Evolutionary conservation across 2,113 vertebrate genomes (phyloP).

Genomic region (Melanotaenia duboulayi): DNA sequence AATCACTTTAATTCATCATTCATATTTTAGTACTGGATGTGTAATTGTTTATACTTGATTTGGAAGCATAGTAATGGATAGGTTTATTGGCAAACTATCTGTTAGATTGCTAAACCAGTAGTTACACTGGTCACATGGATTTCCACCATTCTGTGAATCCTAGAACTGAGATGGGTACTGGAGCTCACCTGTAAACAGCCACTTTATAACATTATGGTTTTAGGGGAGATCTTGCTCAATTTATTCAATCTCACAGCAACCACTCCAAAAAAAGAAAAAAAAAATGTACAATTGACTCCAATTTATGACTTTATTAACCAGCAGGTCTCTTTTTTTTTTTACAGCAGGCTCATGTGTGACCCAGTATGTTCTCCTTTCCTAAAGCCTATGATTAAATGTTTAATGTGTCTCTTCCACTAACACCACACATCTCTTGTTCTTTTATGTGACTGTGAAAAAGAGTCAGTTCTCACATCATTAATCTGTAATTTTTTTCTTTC

Average conservation of each 20-base stretch:
- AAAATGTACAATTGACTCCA: neutral
- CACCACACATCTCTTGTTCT: constrained; percentile 27
- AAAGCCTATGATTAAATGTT: constrained; percentile 36
- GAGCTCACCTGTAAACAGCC: constrained; percentile 1
- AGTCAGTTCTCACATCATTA: constrained; percentile 86
- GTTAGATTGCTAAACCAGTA: constrained; percentile 1
- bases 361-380: neutral
- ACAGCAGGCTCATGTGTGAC: constrained; percentile 50
- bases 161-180: neutral
- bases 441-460: constrained; percentile 47
- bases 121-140: neutral
- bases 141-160: neutral
- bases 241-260: constrained; percentile 13
- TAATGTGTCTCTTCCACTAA: constrained; percentile 52
- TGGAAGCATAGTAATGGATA: too few relatives aligned
- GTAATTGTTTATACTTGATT: too few relatives aligned
- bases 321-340: constrained; percentile 21
- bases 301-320: constrained; percentile 40
- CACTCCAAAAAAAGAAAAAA: neutral
- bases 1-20: too few relatives aligned
- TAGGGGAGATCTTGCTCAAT: neutral
- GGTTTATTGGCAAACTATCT: neutral
- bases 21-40: too few relatives aligned
- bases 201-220: neutral
- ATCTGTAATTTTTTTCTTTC: constrained; percentile 92